Percentiles rank a stretch among this genome's conserved stretches.
phyloP scores from a whole-genome alignment of 2,797 vertebrate genomes.

The Hippoglossus hippoglossus region DNA sequence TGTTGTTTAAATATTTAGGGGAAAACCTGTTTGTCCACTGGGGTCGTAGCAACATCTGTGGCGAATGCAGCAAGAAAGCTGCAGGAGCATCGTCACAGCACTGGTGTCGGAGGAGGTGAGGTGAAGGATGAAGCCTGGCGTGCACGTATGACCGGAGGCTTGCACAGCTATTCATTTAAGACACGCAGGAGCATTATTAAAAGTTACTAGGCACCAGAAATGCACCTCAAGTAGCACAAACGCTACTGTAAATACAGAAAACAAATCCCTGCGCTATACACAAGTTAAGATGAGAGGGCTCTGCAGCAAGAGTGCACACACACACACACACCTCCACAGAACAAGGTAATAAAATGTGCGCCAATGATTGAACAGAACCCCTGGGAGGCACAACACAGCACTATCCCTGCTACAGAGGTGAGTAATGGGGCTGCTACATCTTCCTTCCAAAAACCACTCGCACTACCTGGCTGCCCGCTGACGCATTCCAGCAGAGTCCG shows the following conservation, averaged over 20 bases:
- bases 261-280: conserved; percentile 31
- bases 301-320: conserved; percentile 43
- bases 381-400: conserved; percentile 65
- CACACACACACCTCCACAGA: conserved; percentile 47
- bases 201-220: conserved; percentile 9
- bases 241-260: conserved; percentile 20
- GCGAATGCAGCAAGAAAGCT: conserved; percentile 25
- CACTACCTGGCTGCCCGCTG: conserved; percentile 47
- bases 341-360: conserved; percentile 71
- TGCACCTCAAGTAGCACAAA: conserved; percentile 18
- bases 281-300: conserved; percentile 40
- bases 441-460: conserved; percentile 54
- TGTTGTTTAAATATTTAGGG: conserved; percentile 65
- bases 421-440: conserved; percentile 66
- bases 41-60: conserved; percentile 59
- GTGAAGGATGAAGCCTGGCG: conserved; percentile 24
- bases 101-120: conserved; percentile 20
- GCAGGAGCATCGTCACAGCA: conserved; percentile 12
- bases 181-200: conserved; percentile 27
- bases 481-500: conserved; percentile 59
- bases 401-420: conserved; percentile 63
- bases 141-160: conserved; percentile 25
- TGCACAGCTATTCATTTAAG: conserved; percentile 25
- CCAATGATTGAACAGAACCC: conserved; percentile 69
- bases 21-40: conserved; percentile 53